A percentile compares a stretch with the other conserved stretches of the same genome.
phyloP scores from a whole-genome alignment of 1,140 invertebrate species.

The Hestina assimilis region DNA sequence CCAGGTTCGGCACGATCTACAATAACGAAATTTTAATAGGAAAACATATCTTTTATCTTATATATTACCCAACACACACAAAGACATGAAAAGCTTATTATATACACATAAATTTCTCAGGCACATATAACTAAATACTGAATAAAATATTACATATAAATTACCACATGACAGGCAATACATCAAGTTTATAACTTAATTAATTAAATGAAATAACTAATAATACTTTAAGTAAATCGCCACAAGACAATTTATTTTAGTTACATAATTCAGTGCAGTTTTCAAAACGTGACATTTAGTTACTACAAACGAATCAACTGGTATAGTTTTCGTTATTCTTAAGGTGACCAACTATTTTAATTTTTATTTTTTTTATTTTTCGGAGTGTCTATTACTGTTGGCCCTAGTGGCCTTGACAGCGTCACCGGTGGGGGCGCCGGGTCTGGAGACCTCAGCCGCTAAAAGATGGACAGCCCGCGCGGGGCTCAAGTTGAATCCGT shows the following conservation, averaged over 20 bases:
- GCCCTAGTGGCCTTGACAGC: too few relatives aligned
- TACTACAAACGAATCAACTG: too few relatives aligned
- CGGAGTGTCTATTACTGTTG: too few relatives aligned
- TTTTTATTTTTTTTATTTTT: too few relatives aligned
- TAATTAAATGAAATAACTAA: neutral
- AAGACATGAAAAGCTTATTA: conserved; percentile 20
- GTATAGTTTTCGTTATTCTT: too few relatives aligned
- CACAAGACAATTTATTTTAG: neutral
- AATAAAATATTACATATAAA: neutral
- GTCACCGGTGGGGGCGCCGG: too few relatives aligned
- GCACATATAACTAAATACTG: conserved; percentile 16
- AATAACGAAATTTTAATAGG: conserved; percentile 53
- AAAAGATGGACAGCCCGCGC: too few relatives aligned
- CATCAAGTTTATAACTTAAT: neutral
- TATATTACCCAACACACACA: conserved; percentile 36
- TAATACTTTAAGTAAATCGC: neutral
- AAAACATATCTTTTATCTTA: neutral
- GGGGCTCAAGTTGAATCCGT: too few relatives aligned
- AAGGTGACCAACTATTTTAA: too few relatives aligned
- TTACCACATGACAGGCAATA: conserved; percentile 10
- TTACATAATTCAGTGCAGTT: neutral
- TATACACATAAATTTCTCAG: conserved; percentile 17
- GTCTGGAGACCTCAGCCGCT: too few relatives aligned
- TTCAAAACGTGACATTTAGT: conserved; percentile 3
- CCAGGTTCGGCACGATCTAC: conserved; percentile 98